Conservation (phyloP, 2,888 invertebrate genomes). For the Lagria hirta region DNA sequence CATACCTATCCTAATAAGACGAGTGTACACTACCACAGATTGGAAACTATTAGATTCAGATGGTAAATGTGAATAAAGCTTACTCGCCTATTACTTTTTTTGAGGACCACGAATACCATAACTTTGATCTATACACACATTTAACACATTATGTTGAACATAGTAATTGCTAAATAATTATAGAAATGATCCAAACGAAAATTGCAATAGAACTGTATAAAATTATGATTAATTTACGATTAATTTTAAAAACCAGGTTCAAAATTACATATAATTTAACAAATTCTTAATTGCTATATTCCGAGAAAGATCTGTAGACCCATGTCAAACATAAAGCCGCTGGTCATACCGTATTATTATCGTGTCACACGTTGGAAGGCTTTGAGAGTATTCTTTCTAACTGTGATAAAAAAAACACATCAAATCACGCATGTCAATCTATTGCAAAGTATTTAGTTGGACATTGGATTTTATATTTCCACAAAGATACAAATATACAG, state of each 20-base stretch:
- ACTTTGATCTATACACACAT: no score
- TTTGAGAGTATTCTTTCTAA: conserved; percentile 19
- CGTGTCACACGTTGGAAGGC: conserved; percentile 43
- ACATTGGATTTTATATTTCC: no score
- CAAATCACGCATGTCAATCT: conserved; percentile 20
- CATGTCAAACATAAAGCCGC: conserved; percentile 47
- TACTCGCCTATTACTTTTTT: no score
- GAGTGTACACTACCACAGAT: no score
- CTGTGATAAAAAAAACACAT: conserved; percentile 16
- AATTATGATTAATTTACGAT: conserved; percentile 45
- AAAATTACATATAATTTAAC: conserved; percentile 50
- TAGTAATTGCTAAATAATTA: conserved; percentile 25
- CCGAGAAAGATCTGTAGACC: conserved; percentile 47
- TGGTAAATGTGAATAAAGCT: no score
- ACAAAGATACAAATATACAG: no score
- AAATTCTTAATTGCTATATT: conserved; percentile 51
- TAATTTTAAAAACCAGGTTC: conserved; percentile 39
- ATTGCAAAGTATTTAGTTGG: no score
- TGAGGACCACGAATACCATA: no score
- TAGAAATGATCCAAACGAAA: conserved; percentile 18
- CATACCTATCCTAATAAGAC: no score
- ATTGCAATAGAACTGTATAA: conserved; percentile 27
- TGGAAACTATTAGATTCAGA: no score
- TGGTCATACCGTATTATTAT: conserved; percentile 47
- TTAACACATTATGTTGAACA: conserved; percentile 22